A percentile compares a stretch with the other conserved stretches of the same genome.
Conservation (phyloP, 2,113 vertebrate genomes). For the Colossoma macropomum region DNA sequence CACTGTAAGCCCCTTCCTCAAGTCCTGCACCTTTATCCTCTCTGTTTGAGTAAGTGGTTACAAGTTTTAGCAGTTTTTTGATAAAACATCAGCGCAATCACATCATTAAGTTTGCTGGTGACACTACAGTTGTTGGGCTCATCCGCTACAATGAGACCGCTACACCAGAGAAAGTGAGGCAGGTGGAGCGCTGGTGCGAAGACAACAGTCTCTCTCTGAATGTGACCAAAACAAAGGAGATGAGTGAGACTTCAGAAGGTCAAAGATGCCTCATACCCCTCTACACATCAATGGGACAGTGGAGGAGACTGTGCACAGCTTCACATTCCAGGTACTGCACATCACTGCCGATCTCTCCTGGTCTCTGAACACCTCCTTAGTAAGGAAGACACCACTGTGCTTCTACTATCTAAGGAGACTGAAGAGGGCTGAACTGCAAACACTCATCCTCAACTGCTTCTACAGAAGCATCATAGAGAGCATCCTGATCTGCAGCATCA, state of each 20-base stretch:
- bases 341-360: neutral
- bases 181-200: neutral
- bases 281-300: too few relatives aligned
- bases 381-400: neutral
- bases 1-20: too few relatives aligned
- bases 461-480: neutral
- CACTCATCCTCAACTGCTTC: neutral
- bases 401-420: neutral
- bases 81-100: neutral
- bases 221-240: neutral
- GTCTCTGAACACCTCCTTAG: neutral
- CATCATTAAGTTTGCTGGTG: neutral
- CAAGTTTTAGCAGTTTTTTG: too few relatives aligned
- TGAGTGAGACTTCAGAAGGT: neutral
- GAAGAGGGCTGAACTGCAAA: neutral
- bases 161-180: neutral
- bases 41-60: too few relatives aligned
- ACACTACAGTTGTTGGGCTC: neutral
- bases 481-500: neutral
- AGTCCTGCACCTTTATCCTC: too few relatives aligned
- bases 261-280: neutral
- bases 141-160: neutral
- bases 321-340: neutral
- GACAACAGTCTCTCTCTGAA: neutral
- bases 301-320: neutral